Evolutionary conservation across 2,888 invertebrate genomes (phyloP), one percentile per base, ranked within the genome.

Genomic region (Elegia similella): DNA sequence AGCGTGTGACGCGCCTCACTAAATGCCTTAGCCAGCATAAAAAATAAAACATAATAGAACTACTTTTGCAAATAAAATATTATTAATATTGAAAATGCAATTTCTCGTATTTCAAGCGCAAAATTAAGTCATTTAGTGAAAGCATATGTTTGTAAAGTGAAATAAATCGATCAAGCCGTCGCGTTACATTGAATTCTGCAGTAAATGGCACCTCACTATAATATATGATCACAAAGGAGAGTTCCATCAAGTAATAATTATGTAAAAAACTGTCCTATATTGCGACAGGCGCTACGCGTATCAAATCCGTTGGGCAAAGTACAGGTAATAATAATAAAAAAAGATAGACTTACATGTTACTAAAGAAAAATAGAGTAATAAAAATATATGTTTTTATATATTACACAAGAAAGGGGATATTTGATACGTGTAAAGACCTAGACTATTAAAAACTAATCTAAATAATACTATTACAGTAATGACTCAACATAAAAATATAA

Each of bases 141-240:
- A 67, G 70, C 71, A 50, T 50, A 34, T 56, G 48, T 42, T 67
- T 61, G n/a, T 50, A 58, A 59, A 64, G 74, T 80, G 73, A 78
- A 75, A 75, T 74, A 70, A 78, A 73, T 72, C 75, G 69, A 59
- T 78, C 52, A 75, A 75, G 81, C 82, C 78, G 69, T 80, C 77
- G 80, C 80, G 78, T 79, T 77, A 81, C 77, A 74, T 68, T 70
- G 74, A 75, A 72, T 69, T 74, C 76, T 79, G 82, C 80, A 77
- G 78, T 80, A 83, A 78, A 90, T 89, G 89, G 90, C 89, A 88
- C 89, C 88, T 85, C 78, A 76, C 84, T 84, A 84, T 75, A 78
- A 74, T 75, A 76, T 73, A 76, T 72, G 76, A 86, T 86, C 85
- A 88, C 84, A 84, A 84, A n/a, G 80, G 75, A 78, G 66, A 78